Evolutionary conservation across 2,113 vertebrate species (phyloP).

Genomic region (Silurus glanis): DNA sequence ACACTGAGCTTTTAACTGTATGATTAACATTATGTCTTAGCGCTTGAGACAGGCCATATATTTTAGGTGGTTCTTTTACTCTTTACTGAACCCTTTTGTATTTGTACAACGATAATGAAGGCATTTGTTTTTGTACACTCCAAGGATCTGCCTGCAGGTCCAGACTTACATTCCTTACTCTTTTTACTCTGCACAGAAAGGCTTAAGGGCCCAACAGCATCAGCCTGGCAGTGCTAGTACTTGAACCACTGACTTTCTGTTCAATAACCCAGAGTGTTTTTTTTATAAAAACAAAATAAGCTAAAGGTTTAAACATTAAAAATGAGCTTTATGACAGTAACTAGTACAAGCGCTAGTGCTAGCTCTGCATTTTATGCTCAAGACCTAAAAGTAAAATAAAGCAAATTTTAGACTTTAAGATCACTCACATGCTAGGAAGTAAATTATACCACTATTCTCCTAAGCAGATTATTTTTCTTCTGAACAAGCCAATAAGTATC

Average conservation of each 20-base stretch:
- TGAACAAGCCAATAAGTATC: slow-evolving; percentile 35
- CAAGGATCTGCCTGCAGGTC: too few relatives aligned
- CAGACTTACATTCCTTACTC: background rate
- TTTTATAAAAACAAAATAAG: background rate
- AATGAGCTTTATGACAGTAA: background rate
- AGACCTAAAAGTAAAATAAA: background rate
- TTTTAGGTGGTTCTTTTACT: background rate
- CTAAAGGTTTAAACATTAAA: background rate
- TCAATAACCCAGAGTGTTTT: too few relatives aligned
- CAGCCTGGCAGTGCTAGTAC: too few relatives aligned
- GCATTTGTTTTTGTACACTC: background rate
- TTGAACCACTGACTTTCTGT: too few relatives aligned
- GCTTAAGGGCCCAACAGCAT: too few relatives aligned
- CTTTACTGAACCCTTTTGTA: background rate
- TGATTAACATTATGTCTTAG: background rate
- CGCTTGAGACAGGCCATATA: background rate
- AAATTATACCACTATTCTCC: slow-evolving; percentile 12
- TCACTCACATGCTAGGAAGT: slow-evolving; percentile 8
- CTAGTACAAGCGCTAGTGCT: background rate
- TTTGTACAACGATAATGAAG: background rate
- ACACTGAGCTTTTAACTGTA: background rate
- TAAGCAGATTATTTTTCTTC: slow-evolving; percentile 28
- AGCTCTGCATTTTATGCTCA: background rate
- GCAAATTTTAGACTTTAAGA: slow-evolving; percentile 2
- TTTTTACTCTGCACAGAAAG: background rate